These are phyloP conservation scores for Lophura nycthemera DNA, from an alignment of 2,113 vertebrate genomes.

Conservation along the genomic window DNA sequence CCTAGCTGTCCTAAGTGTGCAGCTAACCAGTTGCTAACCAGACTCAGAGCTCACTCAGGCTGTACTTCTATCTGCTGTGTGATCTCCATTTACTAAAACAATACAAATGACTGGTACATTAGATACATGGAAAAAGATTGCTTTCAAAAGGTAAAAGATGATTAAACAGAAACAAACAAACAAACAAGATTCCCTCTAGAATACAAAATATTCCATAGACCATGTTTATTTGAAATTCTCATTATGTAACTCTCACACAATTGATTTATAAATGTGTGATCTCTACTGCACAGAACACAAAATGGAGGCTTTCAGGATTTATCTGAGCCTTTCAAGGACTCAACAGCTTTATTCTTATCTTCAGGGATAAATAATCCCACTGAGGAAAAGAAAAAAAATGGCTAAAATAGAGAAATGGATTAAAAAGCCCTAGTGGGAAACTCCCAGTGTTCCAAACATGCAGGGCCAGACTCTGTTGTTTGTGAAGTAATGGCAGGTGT, in stretches of 20 bases:
- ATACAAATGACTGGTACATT: neutral
- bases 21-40: neutral
- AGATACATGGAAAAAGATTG: neutral
- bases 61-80: neutral
- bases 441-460: constrained; percentile 8
- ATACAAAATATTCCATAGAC: neutral
- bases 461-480: neutral
- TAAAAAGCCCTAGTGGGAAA: neutral
- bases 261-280: neutral
- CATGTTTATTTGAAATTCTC: neutral
- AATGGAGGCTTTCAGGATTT: neutral
- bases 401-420: neutral
- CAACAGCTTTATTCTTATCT: neutral
- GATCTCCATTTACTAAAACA: neutral
- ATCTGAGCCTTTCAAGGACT: neutral
- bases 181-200: neutral
- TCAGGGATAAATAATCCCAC: neutral
- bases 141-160: neutral
- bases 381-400: neutral
- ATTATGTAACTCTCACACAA: neutral
- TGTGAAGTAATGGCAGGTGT: constrained; percentile 6
- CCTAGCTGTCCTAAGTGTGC: neutral
- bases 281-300: neutral
- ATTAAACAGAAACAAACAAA: neutral
- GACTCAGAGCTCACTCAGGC: neutral